Evolutionary conservation across 2,888 invertebrate species (phyloP), one percentile per base, ranked within the genome.

Genomic region (Drosophila barbarae): DNA sequence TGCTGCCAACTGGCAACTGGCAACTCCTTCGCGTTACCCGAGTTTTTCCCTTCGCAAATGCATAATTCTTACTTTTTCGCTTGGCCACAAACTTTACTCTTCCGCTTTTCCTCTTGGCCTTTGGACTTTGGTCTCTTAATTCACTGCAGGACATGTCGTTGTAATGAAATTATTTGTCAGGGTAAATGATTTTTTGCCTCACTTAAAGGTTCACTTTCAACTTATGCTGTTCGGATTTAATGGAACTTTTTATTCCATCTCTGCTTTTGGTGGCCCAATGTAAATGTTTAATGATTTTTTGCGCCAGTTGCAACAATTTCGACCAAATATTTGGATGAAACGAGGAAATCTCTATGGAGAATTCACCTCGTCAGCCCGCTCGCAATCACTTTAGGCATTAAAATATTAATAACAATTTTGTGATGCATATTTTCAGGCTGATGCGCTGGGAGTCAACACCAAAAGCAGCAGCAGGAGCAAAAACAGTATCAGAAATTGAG

Each of bases 81-180:
- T 38, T 65, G 73, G 63, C 63, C 63, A 63, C 63, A 63, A 42
- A 36, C 9, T 44, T 57, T 50, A 38, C 54, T 49, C 44, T 21
- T 42, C 41, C 10, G 34, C 21, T 3, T 39, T 36, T 13, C 39
- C 23, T 15, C 10, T 68, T 38, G 34, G 41, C 59, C 38, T 59
- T 55, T 23, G 63, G 21, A 60, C 61, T 46, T 53, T 59, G 69
- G 68, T 49, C 69, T 55, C 69, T 80, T 77, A 73, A 77, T 75
- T 80, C 69, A 66, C 47, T 68, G 54, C 57, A 34, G 66, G 36
- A 49, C 55, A 51, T 59, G 69, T 71, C 74, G 64, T 58, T 64
- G 71, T 76, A 76, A 77, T 84, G 75, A 74, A 85, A 84, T 85
- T 77, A 81, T 84, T 81, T 78, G 84, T 74, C 80, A 72, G 51